Evolutionary conservation across 2,888 invertebrate species (phyloP).

Genomic region (Chironomus riparius): DNA sequence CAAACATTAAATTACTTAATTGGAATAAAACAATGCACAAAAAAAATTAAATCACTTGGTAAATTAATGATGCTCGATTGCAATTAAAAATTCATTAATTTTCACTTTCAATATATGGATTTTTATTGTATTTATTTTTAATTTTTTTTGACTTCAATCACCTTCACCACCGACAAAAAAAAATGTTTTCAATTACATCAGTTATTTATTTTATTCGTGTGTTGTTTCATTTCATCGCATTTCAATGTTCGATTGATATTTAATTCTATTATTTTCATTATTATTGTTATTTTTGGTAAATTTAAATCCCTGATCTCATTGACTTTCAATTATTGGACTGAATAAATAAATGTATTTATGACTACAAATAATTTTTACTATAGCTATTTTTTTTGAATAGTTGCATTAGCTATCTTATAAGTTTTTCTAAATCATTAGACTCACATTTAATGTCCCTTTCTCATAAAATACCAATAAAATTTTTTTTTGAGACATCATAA

Average conservation of each 20-base stretch:
- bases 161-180: background rate
- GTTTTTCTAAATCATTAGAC: too few relatives aligned
- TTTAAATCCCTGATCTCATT: background rate
- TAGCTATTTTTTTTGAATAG: too few relatives aligned
- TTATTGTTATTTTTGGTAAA: background rate
- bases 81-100: conserved; percentile 24
- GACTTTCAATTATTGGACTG: background rate
- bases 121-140: background rate
- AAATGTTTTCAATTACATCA: background rate
- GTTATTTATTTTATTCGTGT: background rate
- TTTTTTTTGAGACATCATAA: too few relatives aligned
- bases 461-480: too few relatives aligned
- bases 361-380: background rate
- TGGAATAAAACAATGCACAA: background rate
- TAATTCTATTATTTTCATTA: background rate
- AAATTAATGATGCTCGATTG: conserved; percentile 21
- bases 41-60: background rate
- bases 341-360: background rate
- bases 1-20: background rate
- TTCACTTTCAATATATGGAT: background rate
- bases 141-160: background rate
- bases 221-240: background rate
- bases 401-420: too few relatives aligned
- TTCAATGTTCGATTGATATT: background rate
- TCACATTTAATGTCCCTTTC: too few relatives aligned